Conservation (phyloP, 2,797 vertebrate genomes). For the Octomys mimax region DNA sequence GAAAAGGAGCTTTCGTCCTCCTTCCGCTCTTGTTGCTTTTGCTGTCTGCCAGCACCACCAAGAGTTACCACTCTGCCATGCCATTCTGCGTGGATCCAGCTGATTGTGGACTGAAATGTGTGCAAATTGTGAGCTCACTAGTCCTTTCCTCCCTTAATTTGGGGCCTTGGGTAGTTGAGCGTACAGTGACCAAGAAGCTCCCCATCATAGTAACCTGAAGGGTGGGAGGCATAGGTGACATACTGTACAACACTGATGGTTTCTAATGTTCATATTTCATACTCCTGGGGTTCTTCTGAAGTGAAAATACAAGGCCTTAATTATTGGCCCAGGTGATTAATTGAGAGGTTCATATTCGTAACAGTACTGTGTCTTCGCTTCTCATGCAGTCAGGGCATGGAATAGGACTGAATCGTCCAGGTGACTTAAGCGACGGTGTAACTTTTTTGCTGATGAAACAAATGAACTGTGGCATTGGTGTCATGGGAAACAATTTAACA, state of each 20-base stretch:
- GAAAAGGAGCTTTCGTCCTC: too few relatives aligned
- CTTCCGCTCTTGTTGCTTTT: too few relatives aligned
- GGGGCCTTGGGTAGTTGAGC: too few relatives aligned
- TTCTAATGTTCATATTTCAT: too few relatives aligned
- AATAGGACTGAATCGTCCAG: background rate
- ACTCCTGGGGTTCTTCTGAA: background rate
- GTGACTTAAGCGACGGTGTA: background rate
- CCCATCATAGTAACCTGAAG: background rate
- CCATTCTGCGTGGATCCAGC: too few relatives aligned
- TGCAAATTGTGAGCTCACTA: too few relatives aligned
- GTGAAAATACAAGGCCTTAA: background rate
- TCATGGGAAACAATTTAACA: background rate
- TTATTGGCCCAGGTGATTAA: background rate
- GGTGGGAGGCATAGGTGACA: background rate
- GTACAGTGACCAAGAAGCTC: too few relatives aligned
- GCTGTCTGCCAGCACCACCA: too few relatives aligned
- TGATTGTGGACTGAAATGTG: too few relatives aligned
- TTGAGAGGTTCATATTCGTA: background rate
- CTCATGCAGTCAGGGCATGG: too few relatives aligned
- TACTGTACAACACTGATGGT: background rate
- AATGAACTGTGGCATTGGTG: background rate
- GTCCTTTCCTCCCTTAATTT: too few relatives aligned
- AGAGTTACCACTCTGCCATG: too few relatives aligned
- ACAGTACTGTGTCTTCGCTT: background rate
- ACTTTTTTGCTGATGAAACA: background rate